These are phyloP conservation scores for Siphamia tubifer DNA, from an alignment of 2,113 vertebrate genomes.

Conservation along the genomic window DNA sequence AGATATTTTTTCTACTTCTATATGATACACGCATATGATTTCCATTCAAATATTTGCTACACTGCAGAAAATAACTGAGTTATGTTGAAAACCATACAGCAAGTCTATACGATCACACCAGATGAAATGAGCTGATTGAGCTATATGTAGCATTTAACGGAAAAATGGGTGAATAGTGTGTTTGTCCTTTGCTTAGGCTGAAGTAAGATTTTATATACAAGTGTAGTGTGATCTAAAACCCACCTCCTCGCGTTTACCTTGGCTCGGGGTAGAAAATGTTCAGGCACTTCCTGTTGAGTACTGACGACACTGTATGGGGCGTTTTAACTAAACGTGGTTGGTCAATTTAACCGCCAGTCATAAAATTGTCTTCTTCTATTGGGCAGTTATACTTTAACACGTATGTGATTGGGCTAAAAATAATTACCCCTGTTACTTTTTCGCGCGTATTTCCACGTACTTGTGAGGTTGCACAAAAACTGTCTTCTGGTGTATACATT, in stretches of 20 bases:
- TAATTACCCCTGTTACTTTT: background rate
- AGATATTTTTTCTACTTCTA: background rate
- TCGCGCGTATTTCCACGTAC: too few relatives aligned
- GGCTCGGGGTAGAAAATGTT: background rate
- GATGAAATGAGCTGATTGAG: too few relatives aligned
- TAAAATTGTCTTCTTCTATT: background rate
- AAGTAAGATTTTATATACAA: background rate
- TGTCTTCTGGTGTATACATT: too few relatives aligned
- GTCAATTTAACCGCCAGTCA: background rate
- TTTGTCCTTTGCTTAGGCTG: background rate
- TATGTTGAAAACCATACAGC: too few relatives aligned
- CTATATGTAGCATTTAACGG: background rate
- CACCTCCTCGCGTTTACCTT: background rate
- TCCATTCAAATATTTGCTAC: too few relatives aligned
- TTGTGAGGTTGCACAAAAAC: too few relatives aligned
- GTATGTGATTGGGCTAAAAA: conserved; percentile 32
- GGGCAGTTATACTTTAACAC: background rate
- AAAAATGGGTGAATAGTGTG: background rate
- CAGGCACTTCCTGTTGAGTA: background rate
- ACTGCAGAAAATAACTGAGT: too few relatives aligned
- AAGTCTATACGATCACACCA: too few relatives aligned
- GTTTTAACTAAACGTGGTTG: background rate
- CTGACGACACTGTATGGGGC: background rate
- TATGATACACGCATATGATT: too few relatives aligned
- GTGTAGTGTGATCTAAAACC: background rate